These are phyloP conservation scores for Andrena marginata DNA, from an alignment of 2,888 invertebrate species.

Conservation along the genomic window DNA sequence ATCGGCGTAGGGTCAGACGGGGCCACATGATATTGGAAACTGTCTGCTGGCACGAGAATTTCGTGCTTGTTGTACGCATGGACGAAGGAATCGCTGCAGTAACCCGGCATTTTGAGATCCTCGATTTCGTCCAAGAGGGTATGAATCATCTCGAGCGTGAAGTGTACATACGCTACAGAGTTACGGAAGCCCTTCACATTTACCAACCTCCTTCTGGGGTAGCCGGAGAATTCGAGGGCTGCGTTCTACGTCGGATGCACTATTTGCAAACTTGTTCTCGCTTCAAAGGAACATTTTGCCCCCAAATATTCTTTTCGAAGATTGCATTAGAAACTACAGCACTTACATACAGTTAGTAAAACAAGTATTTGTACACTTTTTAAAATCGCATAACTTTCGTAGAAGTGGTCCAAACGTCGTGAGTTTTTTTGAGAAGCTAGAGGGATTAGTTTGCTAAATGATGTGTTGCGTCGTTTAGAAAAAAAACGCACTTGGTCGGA, in stretches of 20 bases:
- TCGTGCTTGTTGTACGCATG: slow-evolving; percentile 39
- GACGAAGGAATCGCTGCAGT: slow-evolving; percentile 44
- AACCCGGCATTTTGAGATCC: slow-evolving; percentile 53
- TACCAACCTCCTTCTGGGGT: slow-evolving; percentile 27
- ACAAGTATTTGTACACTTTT: too few relatives aligned
- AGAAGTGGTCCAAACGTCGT: too few relatives aligned
- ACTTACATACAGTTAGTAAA: too few relatives aligned
- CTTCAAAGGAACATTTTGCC: slow-evolving; percentile 36
- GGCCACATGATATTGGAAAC: slow-evolving; percentile 40
- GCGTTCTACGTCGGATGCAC: slow-evolving; percentile 12
- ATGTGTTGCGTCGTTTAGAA: too few relatives aligned
- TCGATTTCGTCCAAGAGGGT: slow-evolving; percentile 55
- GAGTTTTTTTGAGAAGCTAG: too few relatives aligned
- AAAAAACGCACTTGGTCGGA: too few relatives aligned
- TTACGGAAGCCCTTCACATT: slow-evolving; percentile 50
- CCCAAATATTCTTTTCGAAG: neutral
- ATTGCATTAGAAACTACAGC: neutral
- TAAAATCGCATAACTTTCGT: too few relatives aligned
- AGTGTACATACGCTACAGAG: slow-evolving; percentile 64
- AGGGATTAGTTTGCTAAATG: too few relatives aligned
- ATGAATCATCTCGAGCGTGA: slow-evolving; percentile 69
- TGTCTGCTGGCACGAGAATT: slow-evolving; percentile 33
- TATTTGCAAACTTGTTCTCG: slow-evolving; percentile 42
- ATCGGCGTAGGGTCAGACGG: slow-evolving; percentile 1
- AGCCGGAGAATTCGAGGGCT: slow-evolving; percentile 18